These are phyloP conservation scores for Monochamus saltuarius DNA, from an alignment of 1,140 invertebrate genomes.

Conservation along the genomic window DNA sequence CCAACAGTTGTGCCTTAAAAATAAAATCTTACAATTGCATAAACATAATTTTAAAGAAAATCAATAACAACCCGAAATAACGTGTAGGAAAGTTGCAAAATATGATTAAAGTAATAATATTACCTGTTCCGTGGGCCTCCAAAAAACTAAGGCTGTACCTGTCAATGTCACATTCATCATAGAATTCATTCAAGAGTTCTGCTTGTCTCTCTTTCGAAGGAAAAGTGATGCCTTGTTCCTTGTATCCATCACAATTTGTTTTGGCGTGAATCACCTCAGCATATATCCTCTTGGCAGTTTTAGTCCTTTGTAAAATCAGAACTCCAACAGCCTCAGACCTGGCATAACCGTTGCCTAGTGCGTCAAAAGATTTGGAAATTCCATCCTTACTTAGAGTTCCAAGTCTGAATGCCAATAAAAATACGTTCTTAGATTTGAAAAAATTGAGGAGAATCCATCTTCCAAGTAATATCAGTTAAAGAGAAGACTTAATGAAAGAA, in stretches of 20 bases:
- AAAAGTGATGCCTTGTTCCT: constrained; percentile 78
- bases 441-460: too few relatives aligned
- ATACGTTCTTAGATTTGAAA: neutral
- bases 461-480: too few relatives aligned
- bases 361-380: constrained; percentile 87
- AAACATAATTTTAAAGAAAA: too few relatives aligned
- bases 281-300: constrained; percentile 76
- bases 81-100: too few relatives aligned
- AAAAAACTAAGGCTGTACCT: constrained; percentile 75
- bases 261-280: constrained; percentile 56
- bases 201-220: constrained; percentile 84
- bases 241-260: constrained; percentile 83
- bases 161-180: constrained; percentile 77
- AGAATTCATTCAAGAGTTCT: constrained; percentile 78
- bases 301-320: constrained; percentile 79
- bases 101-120: neutral
- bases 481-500: too few relatives aligned
- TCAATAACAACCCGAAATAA: too few relatives aligned
- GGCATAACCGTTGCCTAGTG: constrained; percentile 73
- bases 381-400: constrained; percentile 86
- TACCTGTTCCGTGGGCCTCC: constrained; percentile 89
- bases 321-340: constrained; percentile 76
- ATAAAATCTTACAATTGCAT: too few relatives aligned
- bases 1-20: constrained; percentile 67
- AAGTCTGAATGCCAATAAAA: constrained; percentile 55